These are phyloP conservation scores for Aspidoscelis tigris DNA, from an alignment of 2,113 vertebrate genomes.

Conservation along the genomic window DNA sequence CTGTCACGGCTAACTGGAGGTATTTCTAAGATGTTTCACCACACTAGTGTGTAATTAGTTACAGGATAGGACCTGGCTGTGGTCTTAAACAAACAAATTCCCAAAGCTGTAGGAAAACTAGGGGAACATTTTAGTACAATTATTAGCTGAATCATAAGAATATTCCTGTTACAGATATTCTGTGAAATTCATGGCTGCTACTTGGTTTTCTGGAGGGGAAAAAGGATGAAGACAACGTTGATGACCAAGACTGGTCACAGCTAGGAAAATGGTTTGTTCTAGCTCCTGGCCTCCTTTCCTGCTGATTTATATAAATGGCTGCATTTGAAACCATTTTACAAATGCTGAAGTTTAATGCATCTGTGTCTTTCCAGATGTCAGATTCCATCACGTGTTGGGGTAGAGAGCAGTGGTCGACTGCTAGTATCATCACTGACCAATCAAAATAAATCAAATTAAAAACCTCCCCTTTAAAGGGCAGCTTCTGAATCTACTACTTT, in stretches of 20 bases:
- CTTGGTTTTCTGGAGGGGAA: constrained; percentile 60
- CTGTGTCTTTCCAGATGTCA: constrained; percentile 40
- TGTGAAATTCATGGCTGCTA: constrained; percentile 46
- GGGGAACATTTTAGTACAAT: not conserved
- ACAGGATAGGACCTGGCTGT: not conserved
- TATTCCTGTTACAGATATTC: constrained; percentile 59
- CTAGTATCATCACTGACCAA: not conserved
- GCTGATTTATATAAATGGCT: constrained; percentile 60
- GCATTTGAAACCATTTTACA: constrained; percentile 41
- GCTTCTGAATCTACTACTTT: too few species aligned
- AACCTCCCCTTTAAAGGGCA: too few species aligned
- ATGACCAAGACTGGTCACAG: constrained; percentile 63
- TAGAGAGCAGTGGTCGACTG: too few species aligned
- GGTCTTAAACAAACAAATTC: constrained; percentile 8
- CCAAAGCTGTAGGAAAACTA: constrained; percentile 23
- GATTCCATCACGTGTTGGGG: too few species aligned
- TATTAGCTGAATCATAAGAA: constrained; percentile 33
- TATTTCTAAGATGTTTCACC: constrained; percentile 13
- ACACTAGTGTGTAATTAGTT: constrained; percentile 14
- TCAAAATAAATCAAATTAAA: too few species aligned
- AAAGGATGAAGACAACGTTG: constrained; percentile 44
- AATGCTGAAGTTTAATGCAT: constrained; percentile 29
- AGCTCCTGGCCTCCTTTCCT: constrained; percentile 70
- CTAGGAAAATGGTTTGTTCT: constrained; percentile 71
- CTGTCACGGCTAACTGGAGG: constrained; percentile 58